Evolutionary conservation across 1,140 invertebrate genomes (phyloP).

Genomic region (Archivesica marissinica): DNA sequence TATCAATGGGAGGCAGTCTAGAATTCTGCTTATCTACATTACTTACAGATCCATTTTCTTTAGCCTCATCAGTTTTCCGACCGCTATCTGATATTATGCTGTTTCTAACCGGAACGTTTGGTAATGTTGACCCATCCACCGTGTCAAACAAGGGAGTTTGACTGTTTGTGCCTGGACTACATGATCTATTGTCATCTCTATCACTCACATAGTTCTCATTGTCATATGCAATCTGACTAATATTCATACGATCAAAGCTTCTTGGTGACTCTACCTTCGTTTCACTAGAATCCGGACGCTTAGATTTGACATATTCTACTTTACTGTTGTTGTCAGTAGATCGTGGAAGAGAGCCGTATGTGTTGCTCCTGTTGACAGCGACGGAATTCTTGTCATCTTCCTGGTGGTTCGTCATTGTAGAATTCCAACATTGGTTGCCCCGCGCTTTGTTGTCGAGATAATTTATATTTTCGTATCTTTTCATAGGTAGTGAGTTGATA

Average conservation of each 20-base stretch:
- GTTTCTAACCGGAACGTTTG: background rate
- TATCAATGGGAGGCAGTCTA: background rate
- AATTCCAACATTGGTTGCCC: slow-evolving; percentile 25
- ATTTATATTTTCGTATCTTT: slow-evolving; percentile 45
- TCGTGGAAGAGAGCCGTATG: background rate
- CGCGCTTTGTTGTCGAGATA: slow-evolving; percentile 56
- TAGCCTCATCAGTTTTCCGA: background rate
- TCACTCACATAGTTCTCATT: slow-evolving; percentile 26
- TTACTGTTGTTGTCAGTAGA: background rate
- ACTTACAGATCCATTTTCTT: background rate
- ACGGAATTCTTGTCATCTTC: background rate
- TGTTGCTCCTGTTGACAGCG: background rate
- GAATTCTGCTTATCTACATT: background rate
- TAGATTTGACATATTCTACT: background rate
- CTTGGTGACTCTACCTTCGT: background rate
- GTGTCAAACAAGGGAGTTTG: slow-evolving; percentile 39
- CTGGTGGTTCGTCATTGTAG: background rate
- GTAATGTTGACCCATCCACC: slow-evolving; percentile 17
- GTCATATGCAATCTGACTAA: background rate
- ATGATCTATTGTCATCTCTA: background rate
- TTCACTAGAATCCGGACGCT: background rate
- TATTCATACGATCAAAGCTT: background rate
- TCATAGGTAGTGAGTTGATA: slow-evolving; percentile 37
- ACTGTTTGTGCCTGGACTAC: slow-evolving; percentile 24
- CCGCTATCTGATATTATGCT: background rate